phyloP scores from a whole-genome alignment of 2,888 invertebrate species.

The Tipula unca region DNA sequence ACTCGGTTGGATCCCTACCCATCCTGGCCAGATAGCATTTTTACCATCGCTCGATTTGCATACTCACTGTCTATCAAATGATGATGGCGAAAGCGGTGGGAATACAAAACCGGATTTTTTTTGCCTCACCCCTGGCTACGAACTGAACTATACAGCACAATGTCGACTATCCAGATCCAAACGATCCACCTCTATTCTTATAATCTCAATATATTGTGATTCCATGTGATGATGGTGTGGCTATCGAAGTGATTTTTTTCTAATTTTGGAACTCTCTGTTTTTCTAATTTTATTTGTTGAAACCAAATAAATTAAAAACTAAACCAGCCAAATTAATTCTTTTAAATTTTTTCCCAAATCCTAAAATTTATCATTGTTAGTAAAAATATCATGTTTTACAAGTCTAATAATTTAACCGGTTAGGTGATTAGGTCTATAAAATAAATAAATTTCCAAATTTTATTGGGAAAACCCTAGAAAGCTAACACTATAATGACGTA shows the following conservation, averaged over 20 bases:
- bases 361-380: no score
- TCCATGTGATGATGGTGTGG: slow-evolving; percentile 51
- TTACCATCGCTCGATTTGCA: slow-evolving; percentile 94
- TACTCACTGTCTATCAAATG: slow-evolving; percentile 93
- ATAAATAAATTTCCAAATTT: no score
- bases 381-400: no score
- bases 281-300: background rate
- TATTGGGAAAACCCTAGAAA: no score
- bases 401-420: no score
- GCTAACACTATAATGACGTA: no score
- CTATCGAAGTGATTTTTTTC: slow-evolving; percentile 64
- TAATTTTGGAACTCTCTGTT: background rate
- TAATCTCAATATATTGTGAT: slow-evolving; percentile 62
- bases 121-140: slow-evolving; percentile 76
- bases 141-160: slow-evolving; percentile 76
- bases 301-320: background rate
- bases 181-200: slow-evolving; percentile 75
- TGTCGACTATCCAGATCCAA: slow-evolving; percentile 74
- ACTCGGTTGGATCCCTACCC: slow-evolving; percentile 99
- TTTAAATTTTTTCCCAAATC: no score
- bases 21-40: slow-evolving; percentile 95
- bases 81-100: slow-evolving; percentile 97
- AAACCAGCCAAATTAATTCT: no score
- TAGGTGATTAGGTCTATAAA: no score
- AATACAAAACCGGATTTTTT: slow-evolving; percentile 86